phyloP scores from a whole-genome alignment of 23 tunicate species.

The Botrylloides violaceus region DNA sequence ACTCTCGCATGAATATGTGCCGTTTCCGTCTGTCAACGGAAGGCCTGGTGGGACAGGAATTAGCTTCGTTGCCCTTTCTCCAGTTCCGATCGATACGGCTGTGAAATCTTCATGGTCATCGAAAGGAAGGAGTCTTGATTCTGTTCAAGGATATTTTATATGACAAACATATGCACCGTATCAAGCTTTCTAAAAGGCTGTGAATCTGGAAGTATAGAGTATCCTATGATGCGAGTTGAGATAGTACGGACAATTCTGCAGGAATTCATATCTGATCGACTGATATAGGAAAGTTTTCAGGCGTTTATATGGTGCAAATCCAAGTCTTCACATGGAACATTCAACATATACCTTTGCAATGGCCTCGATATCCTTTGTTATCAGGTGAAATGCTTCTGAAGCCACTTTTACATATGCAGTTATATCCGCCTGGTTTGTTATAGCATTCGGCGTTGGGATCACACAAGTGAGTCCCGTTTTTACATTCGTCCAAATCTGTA shows the following conservation, averaged over 20 bases:
- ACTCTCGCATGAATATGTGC: slow-evolving; percentile 14
- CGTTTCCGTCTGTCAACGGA: slow-evolving; percentile 30
- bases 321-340: too few relatives aligned
- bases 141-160: too few relatives aligned
- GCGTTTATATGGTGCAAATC: too few relatives aligned
- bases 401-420: slow-evolving; percentile 34
- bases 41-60: slow-evolving; percentile 49
- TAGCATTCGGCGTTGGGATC: slow-evolving; percentile 42
- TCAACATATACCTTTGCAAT: slow-evolving; percentile 38
- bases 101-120: slow-evolving; percentile 21
- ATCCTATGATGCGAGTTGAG: too few relatives aligned
- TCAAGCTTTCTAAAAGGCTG: too few relatives aligned
- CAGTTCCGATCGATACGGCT: slow-evolving; percentile 24
- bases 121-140: slow-evolving; percentile 30
- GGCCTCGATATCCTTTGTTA: slow-evolving; percentile 35
- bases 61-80: slow-evolving; percentile 36
- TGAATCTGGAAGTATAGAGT: too few relatives aligned
- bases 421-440: slow-evolving; percentile 35
- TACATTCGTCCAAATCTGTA: slow-evolving; percentile 67
- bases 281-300: too few relatives aligned
- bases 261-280: too few relatives aligned
- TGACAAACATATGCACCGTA: too few relatives aligned
- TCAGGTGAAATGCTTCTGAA: slow-evolving; percentile 26
- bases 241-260: too few relatives aligned
- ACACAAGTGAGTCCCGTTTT: slow-evolving; percentile 12